Base-by-base conservation (phyloP, 2,888 invertebrate species). In the Orthosia incerta region DNA sequence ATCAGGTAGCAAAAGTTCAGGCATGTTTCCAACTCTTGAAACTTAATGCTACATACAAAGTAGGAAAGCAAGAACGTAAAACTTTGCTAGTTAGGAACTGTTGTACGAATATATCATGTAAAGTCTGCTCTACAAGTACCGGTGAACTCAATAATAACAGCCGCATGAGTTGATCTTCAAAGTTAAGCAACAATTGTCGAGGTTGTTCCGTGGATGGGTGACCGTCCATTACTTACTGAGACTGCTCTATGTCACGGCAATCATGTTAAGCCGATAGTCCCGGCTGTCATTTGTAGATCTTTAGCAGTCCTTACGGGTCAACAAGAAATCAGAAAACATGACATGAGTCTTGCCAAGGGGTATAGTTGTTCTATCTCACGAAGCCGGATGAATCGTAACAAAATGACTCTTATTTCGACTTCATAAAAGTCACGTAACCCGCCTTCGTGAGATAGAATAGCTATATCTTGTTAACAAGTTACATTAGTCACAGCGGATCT, bases 61-160 rank as follows among this genome's bases (percentile, higher is more conserved):
- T 71, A 56, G 51, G 13, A n/a, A 46, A n/a, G 1, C 12, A 48
- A 26, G 2, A 46, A 1, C 2, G 12, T 26, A 53, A 13, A 46
- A 64, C 46, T 65, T 64, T 13, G 26, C 23, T 9, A 46, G 51
- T 39, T 57, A 65, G 61, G 51, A 56, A 48, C 26, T n/a, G n/a
- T 53, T 62, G 12, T 63, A 39, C 39, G 9, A 39, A 39, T 39
- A 16, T 23, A 20, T 57, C 18, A 61, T 61, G 56, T 65, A 39
- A 53, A 18, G 50, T 20, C 16, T 64, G 46, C 4, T 68, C 23
- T 53, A 62, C 56, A 50, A 55, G 57, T 66, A 0, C 20, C 53
- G 53, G 53, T 53, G 20, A 53, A 1, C 20, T 20, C 7, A 39
- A 39, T 39, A 39, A 39, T 39, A 9, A 7, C 31, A 31, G 31